Evolutionary conservation across 2,113 vertebrate genomes (phyloP), one percentile per base, ranked within the genome.

Genomic region (Cebus imitator): DNA sequence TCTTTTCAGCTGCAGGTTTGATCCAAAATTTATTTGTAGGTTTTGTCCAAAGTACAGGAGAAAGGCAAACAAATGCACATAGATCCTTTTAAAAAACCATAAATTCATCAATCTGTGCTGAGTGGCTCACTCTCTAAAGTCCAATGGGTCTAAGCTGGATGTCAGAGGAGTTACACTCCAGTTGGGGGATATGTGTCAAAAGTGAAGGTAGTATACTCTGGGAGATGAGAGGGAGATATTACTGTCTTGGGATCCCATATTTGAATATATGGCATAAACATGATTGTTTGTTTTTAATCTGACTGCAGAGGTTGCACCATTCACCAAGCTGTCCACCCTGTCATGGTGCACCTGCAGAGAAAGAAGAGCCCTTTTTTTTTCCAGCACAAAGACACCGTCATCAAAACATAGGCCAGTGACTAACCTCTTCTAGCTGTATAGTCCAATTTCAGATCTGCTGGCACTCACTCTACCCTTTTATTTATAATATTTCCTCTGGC

Each of bases 141-240:
- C 50, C 35, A 43, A 4, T 40, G 57, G 45, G 25, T 73, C n/a
- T 79, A 90, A 94, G 12, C 0, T 82, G 45, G 45, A 25, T 9
- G 76, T 82, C 18, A 66, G 2, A 45, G 21, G 2, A 45, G 80
- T 87, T 48, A 37, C 10, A 64, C 18, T 64, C 78, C 20, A 80
- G 9, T 70, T 40, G 75, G 25, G 21, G 1, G 45, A 81, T 3
- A n/a, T 9, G 50, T 40, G 52, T 70, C 48, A 64, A 70, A 91
- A 78, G 13, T 35, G 37, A 52, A 88, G 8, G 5, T 37, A 35
- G 8, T 35, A 64, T 43, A 43, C 43, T 35, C 21, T 27, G 4
- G 1, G 5, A 2, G 8, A 72, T 35, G 6, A 81, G 14, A 10
- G 8, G 55, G 45, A 88, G 0, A 66, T n/a, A 6, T 5, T 17